Conservation (phyloP, 64 coral and sea anemone genomes). For the Montipora efflorescens region DNA sequence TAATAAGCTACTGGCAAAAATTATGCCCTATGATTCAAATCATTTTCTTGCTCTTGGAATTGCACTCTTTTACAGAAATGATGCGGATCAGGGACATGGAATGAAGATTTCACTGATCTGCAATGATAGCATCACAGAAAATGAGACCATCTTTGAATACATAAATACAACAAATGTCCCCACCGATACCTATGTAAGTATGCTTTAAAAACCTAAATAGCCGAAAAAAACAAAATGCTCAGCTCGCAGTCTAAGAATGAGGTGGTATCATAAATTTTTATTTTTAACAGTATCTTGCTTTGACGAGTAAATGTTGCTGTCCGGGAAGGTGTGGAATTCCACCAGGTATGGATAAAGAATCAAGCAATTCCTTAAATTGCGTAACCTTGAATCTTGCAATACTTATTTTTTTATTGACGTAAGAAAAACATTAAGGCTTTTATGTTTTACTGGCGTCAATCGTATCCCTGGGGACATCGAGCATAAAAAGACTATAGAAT, state of each 20-base stretch:
- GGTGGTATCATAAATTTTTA: not conserved
- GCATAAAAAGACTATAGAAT: too few relatives aligned
- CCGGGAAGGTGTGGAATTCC: slow-evolving; percentile 49
- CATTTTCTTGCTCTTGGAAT: too few relatives aligned
- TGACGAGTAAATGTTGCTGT: slow-evolving; percentile 64
- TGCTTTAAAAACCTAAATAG: not conserved
- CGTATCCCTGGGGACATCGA: too few relatives aligned
- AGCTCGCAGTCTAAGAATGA: too few relatives aligned
- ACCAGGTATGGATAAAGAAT: not conserved
- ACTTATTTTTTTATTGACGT: too few relatives aligned
- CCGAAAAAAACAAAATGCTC: too few relatives aligned
- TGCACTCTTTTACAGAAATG: not conserved
- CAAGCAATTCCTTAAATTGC: not conserved
- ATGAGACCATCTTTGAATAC: slow-evolving; percentile 45
- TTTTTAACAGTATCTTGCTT: slow-evolving; percentile 36
- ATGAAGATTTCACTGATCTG: slow-evolving; percentile 75
- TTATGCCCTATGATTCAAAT: too few relatives aligned
- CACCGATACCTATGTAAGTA: slow-evolving; percentile 71
- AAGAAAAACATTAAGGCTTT: too few relatives aligned
- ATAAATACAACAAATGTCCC: not conserved
- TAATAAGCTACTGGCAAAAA: too few relatives aligned
- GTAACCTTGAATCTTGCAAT: too few relatives aligned
- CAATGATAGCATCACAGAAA: slow-evolving; percentile 32
- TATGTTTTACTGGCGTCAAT: too few relatives aligned
- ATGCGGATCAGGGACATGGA: not conserved